Evolutionary conservation across 2,113 vertebrate species (phyloP).

Genomic region (Petrocephalus microphthalmus): DNA sequence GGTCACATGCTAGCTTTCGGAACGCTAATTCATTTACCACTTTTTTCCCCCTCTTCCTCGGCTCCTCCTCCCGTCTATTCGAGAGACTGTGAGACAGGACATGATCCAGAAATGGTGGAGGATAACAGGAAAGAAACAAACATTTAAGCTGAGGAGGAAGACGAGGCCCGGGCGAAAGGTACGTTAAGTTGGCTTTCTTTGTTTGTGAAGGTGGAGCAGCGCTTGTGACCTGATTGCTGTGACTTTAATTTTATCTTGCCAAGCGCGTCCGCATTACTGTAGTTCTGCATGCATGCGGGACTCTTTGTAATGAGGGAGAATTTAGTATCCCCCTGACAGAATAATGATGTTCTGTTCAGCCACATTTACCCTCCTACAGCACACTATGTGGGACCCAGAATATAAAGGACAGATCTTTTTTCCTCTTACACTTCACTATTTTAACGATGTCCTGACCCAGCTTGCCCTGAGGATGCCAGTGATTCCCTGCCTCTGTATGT

Average conservation of each 20-base stretch:
- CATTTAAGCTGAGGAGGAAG: slow-evolving; percentile 29
- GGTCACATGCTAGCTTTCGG: slow-evolving; percentile 41
- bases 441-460: not conserved
- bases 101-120: slow-evolving; percentile 40
- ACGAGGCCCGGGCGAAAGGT: slow-evolving; percentile 30
- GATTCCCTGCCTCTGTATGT: not conserved
- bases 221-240: not conserved
- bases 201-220: not conserved
- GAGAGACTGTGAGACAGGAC: slow-evolving; percentile 36
- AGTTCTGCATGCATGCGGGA: slow-evolving; percentile 2
- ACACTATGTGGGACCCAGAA: not conserved
- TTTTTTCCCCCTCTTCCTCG: slow-evolving; percentile 21
- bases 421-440: not conserved
- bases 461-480: not conserved
- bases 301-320: slow-evolving; percentile 17
- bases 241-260: not conserved
- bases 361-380: not conserved
- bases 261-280: not conserved
- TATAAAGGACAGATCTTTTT: too few relatives aligned
- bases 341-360: not conserved
- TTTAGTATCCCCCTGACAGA: slow-evolving; percentile 7
- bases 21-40: slow-evolving; percentile 42
- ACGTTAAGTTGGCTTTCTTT: slow-evolving; percentile 24
- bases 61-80: slow-evolving; percentile 36
- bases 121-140: slow-evolving; percentile 37